A percentile compares a stretch with the other conserved stretches of the same genome.
Conservation (phyloP, 2,113 vertebrate genomes). For the Plecturocebus donacophilus region DNA sequence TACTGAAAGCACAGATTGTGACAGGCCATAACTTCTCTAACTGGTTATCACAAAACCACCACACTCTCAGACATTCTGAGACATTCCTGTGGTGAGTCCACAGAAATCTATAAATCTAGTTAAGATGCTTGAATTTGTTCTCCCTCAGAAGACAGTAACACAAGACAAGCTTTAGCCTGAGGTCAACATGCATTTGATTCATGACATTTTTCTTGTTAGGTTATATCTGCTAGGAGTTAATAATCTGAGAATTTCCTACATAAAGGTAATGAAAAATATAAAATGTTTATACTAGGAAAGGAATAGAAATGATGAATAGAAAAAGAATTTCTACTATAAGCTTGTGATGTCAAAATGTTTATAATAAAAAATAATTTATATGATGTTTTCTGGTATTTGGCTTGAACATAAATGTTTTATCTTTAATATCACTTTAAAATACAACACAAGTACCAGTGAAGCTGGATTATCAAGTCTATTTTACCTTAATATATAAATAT, state of each 20-base stretch:
- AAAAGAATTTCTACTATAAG: slow-evolving; percentile 47
- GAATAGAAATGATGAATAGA: slow-evolving; percentile 56
- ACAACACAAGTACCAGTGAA: background rate
- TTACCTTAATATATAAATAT: slow-evolving; percentile 2
- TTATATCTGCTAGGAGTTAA: slow-evolving; percentile 28
- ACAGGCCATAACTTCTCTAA: slow-evolving; percentile 61
- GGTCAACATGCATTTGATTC: slow-evolving; percentile 63
- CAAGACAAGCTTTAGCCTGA: slow-evolving; percentile 61
- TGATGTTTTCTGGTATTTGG: slow-evolving; percentile 22
- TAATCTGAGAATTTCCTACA: slow-evolving; percentile 32
- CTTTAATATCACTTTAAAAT: slow-evolving; percentile 31
- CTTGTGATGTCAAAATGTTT: slow-evolving; percentile 28
- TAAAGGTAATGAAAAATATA: slow-evolving; percentile 41
- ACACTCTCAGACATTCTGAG: slow-evolving; percentile 63
- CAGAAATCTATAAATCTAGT: slow-evolving; percentile 63
- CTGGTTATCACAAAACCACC: slow-evolving; percentile 65
- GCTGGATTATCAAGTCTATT: background rate
- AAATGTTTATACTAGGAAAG: slow-evolving; percentile 39
- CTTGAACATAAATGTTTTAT: slow-evolving; percentile 26
- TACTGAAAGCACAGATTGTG: slow-evolving; percentile 57
- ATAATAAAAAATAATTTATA: slow-evolving; percentile 42
- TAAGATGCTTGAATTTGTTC: slow-evolving; percentile 53
- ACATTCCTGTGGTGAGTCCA: slow-evolving; percentile 37
- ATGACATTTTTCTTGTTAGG: slow-evolving; percentile 64
- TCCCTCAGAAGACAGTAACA: background rate